Evolutionary conservation across 2,888 invertebrate species (phyloP).

Genomic region (Junonia oenone): DNA sequence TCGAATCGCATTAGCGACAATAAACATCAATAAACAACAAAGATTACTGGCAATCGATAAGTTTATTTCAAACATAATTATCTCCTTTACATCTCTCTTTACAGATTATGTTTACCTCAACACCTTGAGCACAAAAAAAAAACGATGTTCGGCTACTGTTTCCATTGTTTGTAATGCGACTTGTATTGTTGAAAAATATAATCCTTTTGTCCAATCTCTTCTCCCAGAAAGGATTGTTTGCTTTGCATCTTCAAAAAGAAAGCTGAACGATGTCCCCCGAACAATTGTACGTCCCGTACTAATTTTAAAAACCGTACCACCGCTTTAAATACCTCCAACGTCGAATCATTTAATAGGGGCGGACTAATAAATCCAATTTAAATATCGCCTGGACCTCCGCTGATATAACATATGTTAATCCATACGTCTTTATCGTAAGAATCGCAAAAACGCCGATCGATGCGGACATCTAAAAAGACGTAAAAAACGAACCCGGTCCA

Average conservation of each 20-base stretch:
- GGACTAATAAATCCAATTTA: slow-evolving; percentile 78
- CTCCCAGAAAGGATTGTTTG: slow-evolving; percentile 49
- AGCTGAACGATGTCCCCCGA: slow-evolving; percentile 22
- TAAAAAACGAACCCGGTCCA: slow-evolving; percentile 54
- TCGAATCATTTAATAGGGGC: slow-evolving; percentile 57
- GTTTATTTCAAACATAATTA: slow-evolving; percentile 50
- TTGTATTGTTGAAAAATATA: slow-evolving; percentile 54
- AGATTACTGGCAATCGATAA: slow-evolving; percentile 59
- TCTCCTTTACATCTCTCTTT: slow-evolving; percentile 50
- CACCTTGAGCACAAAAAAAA: slow-evolving; percentile 40
- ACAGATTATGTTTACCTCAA: slow-evolving; percentile 44
- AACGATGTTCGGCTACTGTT: slow-evolving; percentile 57
- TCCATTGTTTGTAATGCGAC: slow-evolving; percentile 61
- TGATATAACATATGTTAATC: slow-evolving; percentile 78
- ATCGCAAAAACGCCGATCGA: slow-evolving; percentile 71
- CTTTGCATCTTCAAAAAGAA: slow-evolving; percentile 35
- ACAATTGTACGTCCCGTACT: slow-evolving; percentile 21
- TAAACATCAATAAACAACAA: slow-evolving; percentile 35
- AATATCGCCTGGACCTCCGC: slow-evolving; percentile 67
- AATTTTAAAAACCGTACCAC: slow-evolving; percentile 26
- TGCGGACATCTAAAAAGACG: slow-evolving; percentile 51
- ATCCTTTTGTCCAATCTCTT: slow-evolving; percentile 44
- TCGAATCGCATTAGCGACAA: slow-evolving; percentile 8
- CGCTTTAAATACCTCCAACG: slow-evolving; percentile 55
- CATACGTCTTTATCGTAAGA: slow-evolving; percentile 76